Evolutionary conservation across 2,888 invertebrate genomes (phyloP).

Genomic region (Mylabris sibirica): DNA sequence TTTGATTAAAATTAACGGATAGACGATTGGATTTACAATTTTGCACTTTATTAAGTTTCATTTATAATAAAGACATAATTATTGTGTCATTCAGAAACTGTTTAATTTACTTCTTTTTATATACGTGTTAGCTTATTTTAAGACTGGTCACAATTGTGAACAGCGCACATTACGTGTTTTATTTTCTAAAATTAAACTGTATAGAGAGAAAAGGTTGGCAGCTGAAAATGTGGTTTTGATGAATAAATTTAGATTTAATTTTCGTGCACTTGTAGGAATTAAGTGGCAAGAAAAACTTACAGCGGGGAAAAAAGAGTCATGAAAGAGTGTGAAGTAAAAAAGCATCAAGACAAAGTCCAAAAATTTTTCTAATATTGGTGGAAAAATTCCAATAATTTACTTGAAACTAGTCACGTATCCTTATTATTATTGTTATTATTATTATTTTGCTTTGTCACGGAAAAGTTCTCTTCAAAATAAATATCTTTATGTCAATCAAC

Average conservation of each 20-base stretch:
- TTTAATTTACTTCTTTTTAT: slow-evolving; percentile 4
- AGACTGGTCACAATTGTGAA: slow-evolving; percentile 24
- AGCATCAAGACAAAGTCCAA: not conserved
- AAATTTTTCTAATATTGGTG: not conserved
- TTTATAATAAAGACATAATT: not conserved
- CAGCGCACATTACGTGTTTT: slow-evolving; percentile 30
- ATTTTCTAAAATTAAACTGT: slow-evolving; percentile 33
- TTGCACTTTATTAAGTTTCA: not conserved
- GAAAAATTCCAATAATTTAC: not conserved
- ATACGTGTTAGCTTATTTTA: slow-evolving; percentile 5
- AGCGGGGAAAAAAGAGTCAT: not conserved
- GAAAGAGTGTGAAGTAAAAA: not conserved
- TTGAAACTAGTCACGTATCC: not conserved
- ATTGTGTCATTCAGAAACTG: not conserved
- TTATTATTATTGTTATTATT: not conserved
- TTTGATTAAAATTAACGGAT: not conserved
- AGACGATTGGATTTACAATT: not conserved
- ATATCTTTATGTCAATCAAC: slow-evolving; percentile 1
- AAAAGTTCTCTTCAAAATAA: not conserved
- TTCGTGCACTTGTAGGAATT: slow-evolving; percentile 25
- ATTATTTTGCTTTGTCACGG: not conserved
- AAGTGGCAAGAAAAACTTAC: no score
- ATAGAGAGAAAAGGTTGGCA: slow-evolving; percentile 32
- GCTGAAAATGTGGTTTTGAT: slow-evolving; percentile 30
- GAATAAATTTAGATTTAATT: slow-evolving; percentile 32